Percentiles rank a stretch among this genome's conserved stretches.
phyloP scores from a whole-genome alignment of 1,140 invertebrate species.

The Hycleus phaleratus region DNA sequence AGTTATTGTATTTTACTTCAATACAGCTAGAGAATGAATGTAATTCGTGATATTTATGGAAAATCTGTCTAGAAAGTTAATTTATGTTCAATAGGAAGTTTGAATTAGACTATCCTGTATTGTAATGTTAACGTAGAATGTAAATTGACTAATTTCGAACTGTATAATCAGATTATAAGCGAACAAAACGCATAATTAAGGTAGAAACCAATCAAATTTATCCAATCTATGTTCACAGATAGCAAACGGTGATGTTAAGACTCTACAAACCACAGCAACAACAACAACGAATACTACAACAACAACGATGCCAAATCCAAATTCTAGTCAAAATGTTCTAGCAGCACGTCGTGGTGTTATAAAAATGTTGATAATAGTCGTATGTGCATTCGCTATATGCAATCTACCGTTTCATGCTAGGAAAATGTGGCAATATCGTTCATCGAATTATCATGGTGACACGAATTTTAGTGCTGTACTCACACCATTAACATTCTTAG shows the following conservation, averaged over 20 bases:
- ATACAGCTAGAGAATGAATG: too few relatives aligned
- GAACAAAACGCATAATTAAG: not conserved
- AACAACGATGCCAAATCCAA: constrained; percentile 36
- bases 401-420: constrained; percentile 77
- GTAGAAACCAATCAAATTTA: too few relatives aligned
- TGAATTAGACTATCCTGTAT: too few relatives aligned
- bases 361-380: constrained; percentile 68
- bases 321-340: constrained; percentile 59
- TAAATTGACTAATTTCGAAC: too few relatives aligned
- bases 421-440: constrained; percentile 70
- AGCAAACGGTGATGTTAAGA: constrained; percentile 13
- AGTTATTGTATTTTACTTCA: too few relatives aligned
- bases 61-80: too few relatives aligned
- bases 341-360: constrained; percentile 62
- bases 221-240: constrained; percentile 7
- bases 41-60: too few relatives aligned
- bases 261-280: constrained; percentile 32
- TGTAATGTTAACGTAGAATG: too few relatives aligned
- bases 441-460: constrained; percentile 31
- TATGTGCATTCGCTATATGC: constrained; percentile 77
- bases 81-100: too few relatives aligned
- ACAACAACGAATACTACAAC: constrained; percentile 13
- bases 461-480: constrained; percentile 59
- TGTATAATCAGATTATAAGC: too few relatives aligned
- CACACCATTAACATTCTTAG: constrained; percentile 73